phyloP scores from a whole-genome alignment of 2,888 invertebrate genomes.

The Craniophora ligustri region DNA sequence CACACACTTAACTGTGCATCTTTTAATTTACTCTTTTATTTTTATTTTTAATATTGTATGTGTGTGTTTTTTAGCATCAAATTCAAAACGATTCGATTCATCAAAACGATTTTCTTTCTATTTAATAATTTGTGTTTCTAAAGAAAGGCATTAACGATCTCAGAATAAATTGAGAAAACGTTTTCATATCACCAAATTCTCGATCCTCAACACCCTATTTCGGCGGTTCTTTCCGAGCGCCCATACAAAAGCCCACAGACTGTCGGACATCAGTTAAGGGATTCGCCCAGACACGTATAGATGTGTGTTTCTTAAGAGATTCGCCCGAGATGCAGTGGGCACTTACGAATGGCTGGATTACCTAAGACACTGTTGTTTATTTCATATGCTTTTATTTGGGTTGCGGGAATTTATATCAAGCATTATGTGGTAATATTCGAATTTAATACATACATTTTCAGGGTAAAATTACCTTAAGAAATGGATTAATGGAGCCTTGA shows the following conservation, averaged over 20 bases:
- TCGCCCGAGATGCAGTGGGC: constrained; percentile 47
- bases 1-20: no score
- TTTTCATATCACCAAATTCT: constrained; percentile 15
- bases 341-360: constrained; percentile 59
- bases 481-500: no score
- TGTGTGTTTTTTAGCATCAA: no score
- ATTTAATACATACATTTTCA: no score
- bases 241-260: constrained; percentile 50
- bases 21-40: no score
- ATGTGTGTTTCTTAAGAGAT: constrained; percentile 58
- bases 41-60: no score
- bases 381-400: constrained; percentile 36
- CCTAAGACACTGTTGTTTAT: constrained; percentile 44
- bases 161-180: no score
- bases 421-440: background rate
- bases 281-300: constrained; percentile 55
- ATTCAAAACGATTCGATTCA: no score
- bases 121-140: no score
- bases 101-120: no score
- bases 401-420: constrained; percentile 1
- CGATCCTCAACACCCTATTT: constrained; percentile 17
- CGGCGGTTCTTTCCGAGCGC: constrained; percentile 39
- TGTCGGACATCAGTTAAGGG: constrained; percentile 58
- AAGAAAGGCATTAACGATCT: no score
- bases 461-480: no score